phyloP scores from a whole-genome alignment of 2,113 vertebrate species.

The Fulmarus glacialis region DNA sequence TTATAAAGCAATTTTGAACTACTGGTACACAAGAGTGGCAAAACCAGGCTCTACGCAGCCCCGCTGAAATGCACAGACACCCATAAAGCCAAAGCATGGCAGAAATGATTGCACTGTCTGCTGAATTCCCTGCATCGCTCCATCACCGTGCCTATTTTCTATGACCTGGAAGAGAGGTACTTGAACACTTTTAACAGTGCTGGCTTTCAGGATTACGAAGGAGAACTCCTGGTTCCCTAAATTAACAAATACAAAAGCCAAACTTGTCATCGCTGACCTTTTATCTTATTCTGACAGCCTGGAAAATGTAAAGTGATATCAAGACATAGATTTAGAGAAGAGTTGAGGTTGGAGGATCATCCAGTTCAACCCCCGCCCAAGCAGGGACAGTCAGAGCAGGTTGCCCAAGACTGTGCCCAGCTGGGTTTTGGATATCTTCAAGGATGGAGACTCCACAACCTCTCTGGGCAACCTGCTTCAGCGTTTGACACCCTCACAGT shows the following conservation, averaged over 20 bases:
- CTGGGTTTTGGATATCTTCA: background rate
- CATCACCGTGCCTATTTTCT: accelerated
- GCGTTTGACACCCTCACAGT: background rate
- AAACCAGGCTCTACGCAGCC: background rate
- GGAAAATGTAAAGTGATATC: background rate
- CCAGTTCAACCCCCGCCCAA: background rate
- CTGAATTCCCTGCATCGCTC: background rate
- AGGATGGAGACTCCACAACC: background rate
- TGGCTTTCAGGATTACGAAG: background rate
- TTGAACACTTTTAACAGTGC: background rate
- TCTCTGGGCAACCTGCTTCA: background rate
- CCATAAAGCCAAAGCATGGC: background rate
- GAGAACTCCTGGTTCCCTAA: background rate
- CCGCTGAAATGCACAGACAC: background rate
- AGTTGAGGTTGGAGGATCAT: background rate
- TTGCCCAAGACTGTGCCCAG: accelerated
- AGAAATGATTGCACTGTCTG: background rate
- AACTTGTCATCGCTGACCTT: background rate
- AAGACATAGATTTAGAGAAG: background rate
- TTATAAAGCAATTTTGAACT: constrained; percentile 17
- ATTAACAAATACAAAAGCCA: background rate
- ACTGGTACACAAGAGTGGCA: background rate
- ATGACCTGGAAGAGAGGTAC: accelerated
- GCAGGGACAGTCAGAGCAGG: background rate
- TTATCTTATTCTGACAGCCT: background rate